Percentiles rank a stretch among this genome's conserved stretches.
Conservation (phyloP, 2,797 vertebrate genomes). For the Myotis pilosus region DNA sequence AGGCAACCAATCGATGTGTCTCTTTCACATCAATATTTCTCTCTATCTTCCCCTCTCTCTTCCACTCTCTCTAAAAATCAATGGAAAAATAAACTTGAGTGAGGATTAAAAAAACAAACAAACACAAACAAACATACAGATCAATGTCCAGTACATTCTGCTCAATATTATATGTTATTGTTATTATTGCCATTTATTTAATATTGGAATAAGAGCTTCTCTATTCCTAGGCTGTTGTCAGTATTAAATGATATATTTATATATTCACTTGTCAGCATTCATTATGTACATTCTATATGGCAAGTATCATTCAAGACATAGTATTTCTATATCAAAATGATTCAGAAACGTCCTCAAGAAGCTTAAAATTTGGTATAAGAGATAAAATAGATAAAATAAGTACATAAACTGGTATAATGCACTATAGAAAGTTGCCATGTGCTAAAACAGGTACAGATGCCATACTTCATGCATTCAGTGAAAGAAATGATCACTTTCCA, state of each 20-base stretch:
- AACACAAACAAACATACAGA: not conserved
- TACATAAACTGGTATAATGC: not conserved
- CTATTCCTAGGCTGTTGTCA: not conserved
- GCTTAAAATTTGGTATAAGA: not conserved
- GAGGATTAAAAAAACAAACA: too few species aligned
- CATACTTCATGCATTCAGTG: not conserved
- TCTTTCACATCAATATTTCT: too few species aligned
- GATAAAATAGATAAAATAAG: not conserved
- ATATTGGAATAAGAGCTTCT: not conserved
- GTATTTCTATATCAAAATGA: not conserved
- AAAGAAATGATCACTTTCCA: not conserved
- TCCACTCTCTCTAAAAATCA: too few species aligned
- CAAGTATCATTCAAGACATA: not conserved
- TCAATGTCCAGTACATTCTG: not conserved
- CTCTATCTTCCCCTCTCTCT: too few species aligned
- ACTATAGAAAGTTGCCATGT: not conserved
- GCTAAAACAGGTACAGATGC: not conserved
- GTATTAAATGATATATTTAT: not conserved
- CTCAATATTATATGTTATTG: not conserved
- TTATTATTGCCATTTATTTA: not conserved
- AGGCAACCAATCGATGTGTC: too few species aligned
- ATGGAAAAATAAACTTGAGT: too few species aligned
- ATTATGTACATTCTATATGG: not conserved
- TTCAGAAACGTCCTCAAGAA: not conserved
- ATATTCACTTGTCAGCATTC: not conserved